phyloP scores from a whole-genome alignment of 2,113 vertebrate genomes.

The Paracanthobrama guichenoti region DNA sequence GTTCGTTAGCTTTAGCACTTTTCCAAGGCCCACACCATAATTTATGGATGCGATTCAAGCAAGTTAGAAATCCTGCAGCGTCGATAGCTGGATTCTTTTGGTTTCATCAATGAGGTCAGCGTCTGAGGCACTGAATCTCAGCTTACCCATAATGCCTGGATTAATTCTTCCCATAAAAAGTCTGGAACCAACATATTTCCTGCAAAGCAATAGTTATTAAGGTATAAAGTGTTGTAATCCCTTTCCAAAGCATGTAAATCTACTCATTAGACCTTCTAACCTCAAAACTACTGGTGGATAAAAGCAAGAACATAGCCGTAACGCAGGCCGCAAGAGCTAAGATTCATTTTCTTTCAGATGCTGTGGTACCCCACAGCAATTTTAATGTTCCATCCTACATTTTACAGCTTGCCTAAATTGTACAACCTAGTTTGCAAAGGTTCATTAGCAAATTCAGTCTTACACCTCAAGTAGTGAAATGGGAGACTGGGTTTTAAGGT shows the following conservation, averaged over 20 bases:
- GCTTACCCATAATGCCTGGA: conserved; percentile 11
- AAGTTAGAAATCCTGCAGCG: not conserved
- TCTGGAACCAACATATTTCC: conserved; percentile 18
- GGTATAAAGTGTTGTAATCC: conserved; percentile 46
- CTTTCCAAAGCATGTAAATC: conserved; percentile 34
- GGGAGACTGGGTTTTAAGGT: not conserved
- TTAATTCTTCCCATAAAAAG: conserved; percentile 30
- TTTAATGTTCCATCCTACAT: conserved; percentile 1
- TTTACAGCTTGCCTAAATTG: conserved; percentile 17
- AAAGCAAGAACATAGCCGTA: conserved; percentile 22
- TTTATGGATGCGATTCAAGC: not conserved
- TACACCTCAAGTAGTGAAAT: conserved; percentile 2
- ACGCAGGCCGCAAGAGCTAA: not conserved
- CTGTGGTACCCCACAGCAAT: conserved; percentile 13
- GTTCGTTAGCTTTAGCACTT: conserved; percentile 24
- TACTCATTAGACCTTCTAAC: conserved; percentile 42
- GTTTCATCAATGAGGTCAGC: conserved; percentile 10
- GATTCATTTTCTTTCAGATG: conserved; percentile 20
- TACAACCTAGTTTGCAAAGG: conserved; percentile 23
- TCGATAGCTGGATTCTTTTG: not conserved
- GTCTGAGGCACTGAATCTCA: not conserved
- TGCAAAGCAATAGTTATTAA: conserved; percentile 29
- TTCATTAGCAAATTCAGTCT: conserved; percentile 2
- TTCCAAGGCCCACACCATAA: not conserved
- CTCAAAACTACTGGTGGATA: conserved; percentile 32